Evolutionary conservation across 2,113 vertebrate species (phyloP), one percentile per base, ranked within the genome.

Genomic region (Stigmatopora nigra): DNA sequence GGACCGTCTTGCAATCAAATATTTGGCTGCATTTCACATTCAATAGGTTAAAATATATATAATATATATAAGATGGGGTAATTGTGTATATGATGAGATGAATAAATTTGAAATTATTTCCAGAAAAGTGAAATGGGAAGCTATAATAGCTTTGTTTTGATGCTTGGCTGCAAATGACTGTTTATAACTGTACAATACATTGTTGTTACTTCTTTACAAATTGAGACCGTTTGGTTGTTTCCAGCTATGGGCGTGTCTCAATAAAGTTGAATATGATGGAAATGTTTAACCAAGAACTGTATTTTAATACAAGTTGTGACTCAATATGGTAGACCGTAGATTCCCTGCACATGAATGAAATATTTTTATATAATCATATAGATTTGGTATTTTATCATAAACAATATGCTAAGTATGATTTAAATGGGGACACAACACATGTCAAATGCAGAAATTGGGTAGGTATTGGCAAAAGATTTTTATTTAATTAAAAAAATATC

Each of bases 51-150:
- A 31, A 31, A 31, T 31, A 31, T 31, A 31, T 31, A 31, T n/a
- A n/a, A n/a, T n/a, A n/a, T n/a, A n/a, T n/a, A n/a, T n/a, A n/a
- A n/a, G n/a, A n/a, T n/a, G n/a, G 19, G 51, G 51, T 3, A 53
- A 20, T 22, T 53, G 19, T 53, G 19, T 19, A 51, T 51, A 19
- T 51, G 38, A 38, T n/a, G n/a, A n/a, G 38, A 38, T 38, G 38
- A 38, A 38, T 38, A 38, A 6, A 38, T 8, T 6, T 38, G 4
- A 38, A 4, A 38, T 38, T 38, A 38, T 38, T 38, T 38, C 38
- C 38, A 38, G 38, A 38, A 38, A 4, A 8, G 38, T 10, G 38
- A 61, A 58, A 67, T 51, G 69, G 55, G 72, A 61, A 72, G 55
- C 44, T 19, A 4, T 57, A 44, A 35, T 35, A 59, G 38, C 25